These are phyloP conservation scores for Caenorhabditis remanei DNA, from an alignment of 1,140 invertebrate species.

Conservation along the genomic window DNA sequence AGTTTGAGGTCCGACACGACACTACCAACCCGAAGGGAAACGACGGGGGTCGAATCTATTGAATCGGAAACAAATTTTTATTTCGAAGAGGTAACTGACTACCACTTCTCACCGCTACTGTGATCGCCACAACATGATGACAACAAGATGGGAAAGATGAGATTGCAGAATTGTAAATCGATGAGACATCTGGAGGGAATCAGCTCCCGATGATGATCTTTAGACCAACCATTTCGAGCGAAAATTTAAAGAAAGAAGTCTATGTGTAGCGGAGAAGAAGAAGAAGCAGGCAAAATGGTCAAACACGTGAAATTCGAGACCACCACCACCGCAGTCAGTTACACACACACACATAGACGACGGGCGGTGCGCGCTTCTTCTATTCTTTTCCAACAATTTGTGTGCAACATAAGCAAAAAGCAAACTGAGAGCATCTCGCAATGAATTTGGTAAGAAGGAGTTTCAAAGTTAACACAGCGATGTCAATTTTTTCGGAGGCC, in stretches of 20 bases:
- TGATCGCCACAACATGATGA: no score
- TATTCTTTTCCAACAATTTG: slow-evolving; percentile 21
- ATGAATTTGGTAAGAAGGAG: background rate
- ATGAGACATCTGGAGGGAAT: background rate
- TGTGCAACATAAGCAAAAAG: slow-evolving; percentile 40
- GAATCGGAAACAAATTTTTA: slow-evolving; percentile 36
- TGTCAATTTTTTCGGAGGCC: slow-evolving; percentile 9
- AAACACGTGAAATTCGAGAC: slow-evolving; percentile 52
- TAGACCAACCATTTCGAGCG: no score
- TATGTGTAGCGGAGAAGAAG: background rate
- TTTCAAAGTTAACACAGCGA: background rate
- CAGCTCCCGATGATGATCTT: no score
- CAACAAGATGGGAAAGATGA: background rate
- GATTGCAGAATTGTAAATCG: background rate
- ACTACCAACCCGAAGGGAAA: background rate
- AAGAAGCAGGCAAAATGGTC: slow-evolving; percentile 24
- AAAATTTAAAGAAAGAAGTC: background rate
- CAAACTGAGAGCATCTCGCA: background rate
- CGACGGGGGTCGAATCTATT: slow-evolving; percentile 10
- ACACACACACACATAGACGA: slow-evolving; percentile 51
- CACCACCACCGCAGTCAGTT: slow-evolving; percentile 29
- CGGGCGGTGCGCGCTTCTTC: slow-evolving; percentile 53
- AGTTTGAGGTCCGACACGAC: background rate
- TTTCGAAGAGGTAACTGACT: background rate
- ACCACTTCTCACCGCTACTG: background rate